A percentile compares a stretch with the other conserved stretches of the same genome.
Evolutionary conservation across 1,140 invertebrate genomes (phyloP).

Genomic region (Trichonephila clavata): DNA sequence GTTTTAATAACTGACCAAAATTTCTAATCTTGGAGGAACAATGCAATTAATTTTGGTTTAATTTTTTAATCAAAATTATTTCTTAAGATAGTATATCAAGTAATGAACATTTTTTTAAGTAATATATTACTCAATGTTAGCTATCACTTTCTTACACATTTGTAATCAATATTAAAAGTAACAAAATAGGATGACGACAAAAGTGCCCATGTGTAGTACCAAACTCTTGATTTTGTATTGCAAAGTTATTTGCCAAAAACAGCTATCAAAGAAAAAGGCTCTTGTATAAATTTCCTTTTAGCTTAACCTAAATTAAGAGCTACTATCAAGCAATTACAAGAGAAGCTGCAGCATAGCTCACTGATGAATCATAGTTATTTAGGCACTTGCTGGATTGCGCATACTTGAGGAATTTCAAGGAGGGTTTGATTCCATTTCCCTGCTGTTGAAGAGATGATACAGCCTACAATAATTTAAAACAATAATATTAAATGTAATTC

Average conservation of each 20-base stretch:
- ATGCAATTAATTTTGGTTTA: no score
- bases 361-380: conserved; percentile 95
- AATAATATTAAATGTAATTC: background rate
- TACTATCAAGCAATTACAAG: conserved; percentile 89
- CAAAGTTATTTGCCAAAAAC: conserved; percentile 73
- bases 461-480: conserved; percentile 82
- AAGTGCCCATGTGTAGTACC: conserved; percentile 69
- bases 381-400: conserved; percentile 96
- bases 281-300: conserved; percentile 62
- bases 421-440: conserved; percentile 86
- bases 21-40: no score
- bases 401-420: conserved; percentile 96
- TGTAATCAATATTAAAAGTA: background rate
- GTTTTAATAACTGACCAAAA: no score
- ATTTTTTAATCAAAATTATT: no score
- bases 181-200: background rate
- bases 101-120: no score
- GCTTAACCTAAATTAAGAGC: conserved; percentile 26
- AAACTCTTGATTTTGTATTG: conserved; percentile 73
- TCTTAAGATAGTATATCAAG: no score
- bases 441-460: conserved; percentile 85
- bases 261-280: conserved; percentile 64
- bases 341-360: conserved; percentile 98
- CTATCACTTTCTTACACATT: no score
- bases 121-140: no score